A percentile compares a stretch with the other conserved stretches of the same genome.
These are phyloP conservation scores for Teleogryllus oceanicus DNA, from an alignment of 2,888 invertebrate genomes.

Conservation along the genomic window DNA sequence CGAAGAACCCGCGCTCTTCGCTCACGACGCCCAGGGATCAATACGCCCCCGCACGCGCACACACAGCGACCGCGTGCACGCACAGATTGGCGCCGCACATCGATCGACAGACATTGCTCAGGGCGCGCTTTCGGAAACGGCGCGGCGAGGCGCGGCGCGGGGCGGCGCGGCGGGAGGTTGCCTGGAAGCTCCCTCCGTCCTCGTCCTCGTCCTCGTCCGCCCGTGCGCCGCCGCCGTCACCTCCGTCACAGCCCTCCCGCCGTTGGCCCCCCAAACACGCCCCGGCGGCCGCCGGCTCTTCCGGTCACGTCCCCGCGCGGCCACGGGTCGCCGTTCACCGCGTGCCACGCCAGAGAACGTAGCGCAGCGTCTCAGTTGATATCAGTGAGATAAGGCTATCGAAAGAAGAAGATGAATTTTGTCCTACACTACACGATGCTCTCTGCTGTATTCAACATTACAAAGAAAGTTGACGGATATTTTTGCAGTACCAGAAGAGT, in stretches of 20 bases:
- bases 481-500: no score
- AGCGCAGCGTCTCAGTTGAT: no score
- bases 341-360: no score
- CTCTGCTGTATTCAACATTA: no score
- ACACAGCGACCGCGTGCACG: neutral
- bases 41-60: neutral
- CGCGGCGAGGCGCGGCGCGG: neutral
- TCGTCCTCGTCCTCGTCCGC: neutral
- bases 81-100: constrained; percentile 4
- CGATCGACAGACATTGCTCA: neutral
- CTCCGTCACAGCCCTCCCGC: neutral
- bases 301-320: neutral
- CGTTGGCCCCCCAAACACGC: neutral
- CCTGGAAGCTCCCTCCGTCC: neutral
- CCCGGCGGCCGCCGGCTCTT: neutral
- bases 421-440: no score
- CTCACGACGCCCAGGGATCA: neutral
- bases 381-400: no score
- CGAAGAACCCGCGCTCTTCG: neutral
- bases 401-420: no score
- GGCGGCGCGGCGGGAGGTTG: neutral
- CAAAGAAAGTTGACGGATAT: no score
- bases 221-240: neutral
- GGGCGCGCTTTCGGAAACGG: neutral
- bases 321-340: neutral